A percentile compares a stretch with the other conserved stretches of the same genome.
These are phyloP conservation scores for Oreotrochilus melanogaster DNA, from an alignment of 2,113 vertebrate species.

Conservation along the genomic window DNA sequence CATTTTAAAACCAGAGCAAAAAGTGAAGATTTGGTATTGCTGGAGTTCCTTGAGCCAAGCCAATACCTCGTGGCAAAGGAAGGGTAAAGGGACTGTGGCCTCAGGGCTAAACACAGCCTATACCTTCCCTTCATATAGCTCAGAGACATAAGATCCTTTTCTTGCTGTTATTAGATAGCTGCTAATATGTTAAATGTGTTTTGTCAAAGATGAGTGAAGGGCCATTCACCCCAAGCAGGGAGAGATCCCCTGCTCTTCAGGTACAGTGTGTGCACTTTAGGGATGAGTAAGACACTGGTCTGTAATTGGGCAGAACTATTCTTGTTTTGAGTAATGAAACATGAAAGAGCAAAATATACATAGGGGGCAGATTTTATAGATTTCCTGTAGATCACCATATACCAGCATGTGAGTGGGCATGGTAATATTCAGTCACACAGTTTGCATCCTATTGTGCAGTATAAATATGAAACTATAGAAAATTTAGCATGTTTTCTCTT, in stretches of 20 bases:
- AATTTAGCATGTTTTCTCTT: conserved; percentile 6
- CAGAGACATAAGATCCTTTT: neutral
- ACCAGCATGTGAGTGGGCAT: neutral
- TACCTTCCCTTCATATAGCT: neutral
- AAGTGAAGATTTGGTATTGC: neutral
- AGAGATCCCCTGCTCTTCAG: neutral
- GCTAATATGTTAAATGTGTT: neutral
- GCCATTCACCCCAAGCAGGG: neutral
- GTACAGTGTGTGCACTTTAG: neutral
- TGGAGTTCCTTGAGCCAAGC: neutral
- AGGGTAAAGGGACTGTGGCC: neutral
- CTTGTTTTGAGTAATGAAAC: neutral
- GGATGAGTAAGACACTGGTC: neutral
- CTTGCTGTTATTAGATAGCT: neutral
- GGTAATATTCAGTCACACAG: neutral
- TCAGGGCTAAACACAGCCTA: neutral
- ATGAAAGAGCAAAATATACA: neutral
- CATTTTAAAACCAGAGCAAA: neutral
- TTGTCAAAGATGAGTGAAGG: neutral
- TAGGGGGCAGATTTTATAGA: neutral
- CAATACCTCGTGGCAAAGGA: neutral
- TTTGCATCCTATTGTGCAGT: neutral
- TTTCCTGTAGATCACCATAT: neutral
- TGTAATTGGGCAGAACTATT: neutral
- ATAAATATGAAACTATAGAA: neutral